A percentile compares a stretch with the other conserved stretches of the same genome.
Evolutionary conservation across 2,888 invertebrate genomes (phyloP).

Genomic region (Carterocephalus palaemon): DNA sequence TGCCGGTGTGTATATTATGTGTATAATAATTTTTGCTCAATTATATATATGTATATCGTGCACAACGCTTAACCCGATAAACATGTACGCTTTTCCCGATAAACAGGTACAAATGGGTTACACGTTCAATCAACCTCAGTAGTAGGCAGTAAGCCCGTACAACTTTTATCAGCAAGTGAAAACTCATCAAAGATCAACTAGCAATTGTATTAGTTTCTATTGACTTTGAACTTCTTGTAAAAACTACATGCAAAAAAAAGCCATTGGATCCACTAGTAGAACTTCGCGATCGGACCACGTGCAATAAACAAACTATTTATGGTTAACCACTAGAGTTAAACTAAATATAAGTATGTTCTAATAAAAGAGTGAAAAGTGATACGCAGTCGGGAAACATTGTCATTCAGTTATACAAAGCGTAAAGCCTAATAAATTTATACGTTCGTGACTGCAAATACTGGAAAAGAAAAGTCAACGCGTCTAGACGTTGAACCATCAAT

Average conservation of each 20-base stretch:
- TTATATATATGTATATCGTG: too few relatives aligned
- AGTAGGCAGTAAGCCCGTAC: too few relatives aligned
- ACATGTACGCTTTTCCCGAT: too few relatives aligned
- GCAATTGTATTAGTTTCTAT: not conserved
- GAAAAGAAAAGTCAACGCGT: slow-evolving; percentile 50
- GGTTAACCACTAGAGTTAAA: not conserved
- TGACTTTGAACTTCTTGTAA: slow-evolving; percentile 9
- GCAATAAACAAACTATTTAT: slow-evolving; percentile 7
- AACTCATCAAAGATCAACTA: slow-evolving; percentile 8
- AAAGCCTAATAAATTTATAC: slow-evolving; percentile 31
- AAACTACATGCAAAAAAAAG: too few relatives aligned
- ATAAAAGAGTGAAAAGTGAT: not conserved
- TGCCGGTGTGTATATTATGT: too few relatives aligned
- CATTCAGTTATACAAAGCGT: slow-evolving; percentile 6
- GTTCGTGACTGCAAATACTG: slow-evolving; percentile 66
- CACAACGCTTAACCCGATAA: too few relatives aligned
- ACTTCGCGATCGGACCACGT: too few relatives aligned
- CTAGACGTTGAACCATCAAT: slow-evolving; percentile 64
- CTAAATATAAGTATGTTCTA: not conserved
- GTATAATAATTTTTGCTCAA: too few relatives aligned
- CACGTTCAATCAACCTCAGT: too few relatives aligned
- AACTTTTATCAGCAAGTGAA: slow-evolving; percentile 8
- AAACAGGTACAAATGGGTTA: too few relatives aligned
- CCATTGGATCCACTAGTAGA: too few relatives aligned
- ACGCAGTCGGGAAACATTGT: not conserved